Conservation (phyloP, 2,888 invertebrate genomes). For the Ochropleura leucogaster region DNA sequence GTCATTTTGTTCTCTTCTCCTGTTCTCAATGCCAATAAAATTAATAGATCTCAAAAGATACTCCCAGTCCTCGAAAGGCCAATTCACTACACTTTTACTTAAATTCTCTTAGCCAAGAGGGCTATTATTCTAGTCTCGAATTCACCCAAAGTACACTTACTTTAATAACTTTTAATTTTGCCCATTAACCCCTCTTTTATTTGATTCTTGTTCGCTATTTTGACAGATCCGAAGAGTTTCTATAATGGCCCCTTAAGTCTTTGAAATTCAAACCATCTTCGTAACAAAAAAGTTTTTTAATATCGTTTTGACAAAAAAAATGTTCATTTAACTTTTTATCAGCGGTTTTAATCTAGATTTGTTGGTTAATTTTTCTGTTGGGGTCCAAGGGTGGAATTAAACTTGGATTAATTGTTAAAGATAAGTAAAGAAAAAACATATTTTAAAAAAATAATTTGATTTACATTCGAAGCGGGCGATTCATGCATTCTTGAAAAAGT, state of each 20-base stretch:
- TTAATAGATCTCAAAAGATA: constrained; percentile 32
- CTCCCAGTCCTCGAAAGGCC: constrained; percentile 24
- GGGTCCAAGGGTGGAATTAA: constrained; percentile 15
- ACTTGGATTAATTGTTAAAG: constrained; percentile 32
- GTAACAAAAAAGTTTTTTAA: constrained; percentile 56
- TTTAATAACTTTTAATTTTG: constrained; percentile 65
- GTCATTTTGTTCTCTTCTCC: neutral
- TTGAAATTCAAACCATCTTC: constrained; percentile 47
- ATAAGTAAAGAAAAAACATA: constrained; percentile 16
- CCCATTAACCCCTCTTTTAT: constrained; percentile 53
- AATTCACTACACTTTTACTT: constrained; percentile 37
- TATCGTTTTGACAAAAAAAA: constrained; percentile 49
- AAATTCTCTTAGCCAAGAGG: constrained; percentile 41
- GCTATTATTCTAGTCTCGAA: constrained; percentile 53
- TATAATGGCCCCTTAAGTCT: constrained; percentile 34
- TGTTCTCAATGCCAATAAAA: constrained; percentile 9
- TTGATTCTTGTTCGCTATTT: constrained; percentile 51
- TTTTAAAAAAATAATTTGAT: neutral
- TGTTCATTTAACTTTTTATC: constrained; percentile 53
- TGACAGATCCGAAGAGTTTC: constrained; percentile 42
- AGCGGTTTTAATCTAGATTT: constrained; percentile 47
- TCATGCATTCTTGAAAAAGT: neutral
- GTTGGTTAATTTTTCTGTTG: constrained; percentile 40
- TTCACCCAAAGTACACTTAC: constrained; percentile 50
- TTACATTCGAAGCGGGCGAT: neutral